Evolutionary conservation across 1,140 invertebrate genomes (phyloP).

Genomic region (Drosophila pruinosa): DNA sequence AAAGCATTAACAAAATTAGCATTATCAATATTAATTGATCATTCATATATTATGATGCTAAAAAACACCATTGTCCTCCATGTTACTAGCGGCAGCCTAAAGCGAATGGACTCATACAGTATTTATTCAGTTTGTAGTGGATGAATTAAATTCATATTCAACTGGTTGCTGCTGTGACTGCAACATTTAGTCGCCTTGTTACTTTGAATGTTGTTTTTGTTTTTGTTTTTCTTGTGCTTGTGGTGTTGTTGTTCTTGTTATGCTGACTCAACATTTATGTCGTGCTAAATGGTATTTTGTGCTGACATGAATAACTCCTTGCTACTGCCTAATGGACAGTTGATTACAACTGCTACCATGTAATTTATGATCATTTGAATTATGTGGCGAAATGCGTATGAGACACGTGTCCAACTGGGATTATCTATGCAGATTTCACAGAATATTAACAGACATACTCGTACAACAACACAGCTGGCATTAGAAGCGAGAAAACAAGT

Average conservation of each 20-base stretch:
- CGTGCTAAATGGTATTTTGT: conserved; percentile 42
- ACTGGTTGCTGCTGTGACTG: conserved; percentile 54
- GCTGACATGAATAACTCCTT: conserved; percentile 38
- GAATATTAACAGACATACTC: neutral
- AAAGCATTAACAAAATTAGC: too few relatives aligned
- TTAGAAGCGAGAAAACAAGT: neutral
- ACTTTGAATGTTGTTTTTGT: conserved; percentile 9
- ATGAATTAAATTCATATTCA: conserved; percentile 45
- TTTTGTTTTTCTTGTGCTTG: conserved; percentile 3
- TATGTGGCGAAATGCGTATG: conserved; percentile 18
- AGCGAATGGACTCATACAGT: neutral
- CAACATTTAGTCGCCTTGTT: conserved; percentile 10
- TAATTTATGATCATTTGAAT: conserved; percentile 62
- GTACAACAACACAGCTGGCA: neutral
- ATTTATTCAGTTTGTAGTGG: neutral
- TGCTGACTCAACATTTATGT: conserved; percentile 32
- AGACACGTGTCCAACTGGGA: conserved; percentile 21
- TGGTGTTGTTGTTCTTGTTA: conserved; percentile 3
- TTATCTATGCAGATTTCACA: conserved; percentile 49
- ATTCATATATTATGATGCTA: neutral
- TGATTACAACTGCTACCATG: conserved; percentile 50
- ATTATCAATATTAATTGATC: neutral
- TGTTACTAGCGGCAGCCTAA: neutral
- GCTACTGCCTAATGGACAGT: conserved; percentile 23
- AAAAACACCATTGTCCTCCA: neutral